Base-by-base conservation (phyloP, 2,113 vertebrate species). In the Antechinus stuartii region DNA sequence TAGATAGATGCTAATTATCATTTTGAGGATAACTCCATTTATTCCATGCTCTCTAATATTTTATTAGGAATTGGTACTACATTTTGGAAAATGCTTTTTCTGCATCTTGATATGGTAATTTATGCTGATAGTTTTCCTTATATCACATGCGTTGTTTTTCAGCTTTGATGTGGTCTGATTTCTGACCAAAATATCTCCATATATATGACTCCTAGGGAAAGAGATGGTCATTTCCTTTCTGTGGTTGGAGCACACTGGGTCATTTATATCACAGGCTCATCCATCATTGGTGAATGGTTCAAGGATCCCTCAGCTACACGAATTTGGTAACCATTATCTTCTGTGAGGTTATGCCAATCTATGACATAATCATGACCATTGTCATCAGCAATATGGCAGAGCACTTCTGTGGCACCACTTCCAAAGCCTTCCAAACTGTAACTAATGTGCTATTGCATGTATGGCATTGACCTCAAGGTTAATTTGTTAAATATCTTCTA, bases 311-410 rank as follows among this genome's bases (percentile, higher is more conserved):
- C 98, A 99, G 97, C 99, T 99, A 99, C 46, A 99, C 99, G 98
- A 99, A 99, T 96, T 98, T 99, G 97, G 99, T 99, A 98, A 99
- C 99, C 97, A 99, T 99, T 97, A 99, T 99, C 97, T 99, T 99
- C 98, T 99, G 99, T 94, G 99, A 99, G 98, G 99, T 99, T 92
- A 99, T 99, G 94, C 99, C 99, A 54, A 99, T 99, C 98, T 99
- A 99, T 0, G 99, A 99, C 91, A 99, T 99, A 98, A 99, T 99
- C 98, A 99, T 99, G 99, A 99, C 99, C 12, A 99, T 99, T 95
- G 99, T 99, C 95, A 99, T 99, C 98, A 99, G 99, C 98, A 99
- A 99, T 98, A 99, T 99, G 99, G 99, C 99, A 12, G 99, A 99
- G 99, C 98, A 96, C 94, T 99, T 99, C 97, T 98, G 2, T 93